Evolutionary conservation across 2,113 vertebrate genomes (phyloP).

Genomic region (Uropsilus gracilis): DNA sequence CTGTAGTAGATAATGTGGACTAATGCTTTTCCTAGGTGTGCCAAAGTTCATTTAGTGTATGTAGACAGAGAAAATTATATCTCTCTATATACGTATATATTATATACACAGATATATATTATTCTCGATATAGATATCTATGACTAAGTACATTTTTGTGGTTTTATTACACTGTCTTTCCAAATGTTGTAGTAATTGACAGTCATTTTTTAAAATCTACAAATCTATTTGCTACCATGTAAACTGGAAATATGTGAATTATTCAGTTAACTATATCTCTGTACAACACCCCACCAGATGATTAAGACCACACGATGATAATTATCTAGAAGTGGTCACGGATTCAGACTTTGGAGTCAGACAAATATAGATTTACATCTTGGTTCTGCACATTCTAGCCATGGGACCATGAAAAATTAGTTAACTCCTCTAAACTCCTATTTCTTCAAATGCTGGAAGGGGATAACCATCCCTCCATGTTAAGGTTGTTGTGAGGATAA

Average conservation of each 20-base stretch:
- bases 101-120: neutral
- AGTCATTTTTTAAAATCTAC: neutral
- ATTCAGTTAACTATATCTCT: neutral
- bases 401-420: conserved; percentile 33
- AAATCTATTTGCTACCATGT: neutral
- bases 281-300: neutral
- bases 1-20: neutral
- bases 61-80: neutral
- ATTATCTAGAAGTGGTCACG: conserved; percentile 27
- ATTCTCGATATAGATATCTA: no score
- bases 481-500: conserved; percentile 22
- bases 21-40: neutral
- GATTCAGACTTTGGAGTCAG: neutral
- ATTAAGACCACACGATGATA: conserved; percentile 7
- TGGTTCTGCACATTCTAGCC: conserved; percentile 25
- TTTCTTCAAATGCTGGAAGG: neutral
- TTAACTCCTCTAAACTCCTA: conserved; percentile 32
- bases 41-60: neutral
- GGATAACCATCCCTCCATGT: neutral
- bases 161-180: neutral
- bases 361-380: conserved; percentile 34
- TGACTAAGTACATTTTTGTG: neutral
- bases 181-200: neutral
- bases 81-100: neutral
- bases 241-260: conserved; percentile 24